Evolutionary conservation across 2,113 vertebrate species (phyloP), one percentile per base, ranked within the genome.

Genomic region (Heteronetta atricapilla): DNA sequence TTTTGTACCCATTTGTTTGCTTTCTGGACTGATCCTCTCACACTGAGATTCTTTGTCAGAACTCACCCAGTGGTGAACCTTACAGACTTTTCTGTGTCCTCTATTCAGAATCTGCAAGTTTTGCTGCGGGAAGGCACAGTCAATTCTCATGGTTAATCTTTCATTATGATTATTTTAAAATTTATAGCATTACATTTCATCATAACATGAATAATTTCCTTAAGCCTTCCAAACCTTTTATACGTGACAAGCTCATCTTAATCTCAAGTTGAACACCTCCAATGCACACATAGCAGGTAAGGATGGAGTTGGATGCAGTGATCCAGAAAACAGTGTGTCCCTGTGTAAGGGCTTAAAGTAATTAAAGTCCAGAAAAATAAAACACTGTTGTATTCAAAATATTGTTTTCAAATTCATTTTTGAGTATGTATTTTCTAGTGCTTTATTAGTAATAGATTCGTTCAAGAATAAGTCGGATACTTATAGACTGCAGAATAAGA

Each of bases 261-360:
- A 94, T 94, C 62, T 76, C 14, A 92, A 92, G 55, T 64, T 70
- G 46, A 92, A 80, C 44, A 77, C 25, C 36, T 93, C 69, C 34
- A 22, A 22, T 63, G 18, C 36, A 69, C 0, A 0, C 82, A 36
- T 76, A 66, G 36, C 18, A 79, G 55, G 11, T 83, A 63, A 87
- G 74, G 64, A 28, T 13, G 7, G 70, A 62, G 38, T 60, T 94
- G 89, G 56, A 87, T 2, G 20, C 31, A 34, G 62, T 34, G 38
- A 91, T 77, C 48, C 84, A 64, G 72, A 67, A 79, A 94, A 90
- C 68, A 82, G n/a, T 2, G 0, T 29, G 6, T 77, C 34, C 15
- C 33, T 72, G 3, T 46, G 16, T 76, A 73, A 77, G 48, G 31
- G 44, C 19, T 88, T 77, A 50, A 33, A 21, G 20, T 85, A 83